Conservation (phyloP, 1,140 invertebrate genomes). For the Cataglyphis hispanica region DNA sequence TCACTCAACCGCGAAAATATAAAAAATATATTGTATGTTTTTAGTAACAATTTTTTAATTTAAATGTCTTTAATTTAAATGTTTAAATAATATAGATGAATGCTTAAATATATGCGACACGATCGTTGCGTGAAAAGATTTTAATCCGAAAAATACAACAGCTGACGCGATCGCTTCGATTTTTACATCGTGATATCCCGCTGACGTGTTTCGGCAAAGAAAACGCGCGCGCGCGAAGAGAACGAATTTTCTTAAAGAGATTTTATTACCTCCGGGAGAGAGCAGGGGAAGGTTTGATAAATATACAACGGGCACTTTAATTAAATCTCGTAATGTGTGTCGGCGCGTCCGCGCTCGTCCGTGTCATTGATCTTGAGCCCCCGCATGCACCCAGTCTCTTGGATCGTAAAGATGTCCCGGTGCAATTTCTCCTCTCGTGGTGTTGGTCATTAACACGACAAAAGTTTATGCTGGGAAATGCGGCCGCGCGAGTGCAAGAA, state of each 20-base stretch:
- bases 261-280: not conserved
- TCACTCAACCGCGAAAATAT: constrained; percentile 13
- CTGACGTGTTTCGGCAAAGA: not conserved
- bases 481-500: constrained; percentile 10
- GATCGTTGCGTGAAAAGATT: not conserved
- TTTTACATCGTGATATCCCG: not conserved
- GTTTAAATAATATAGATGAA: not conserved
- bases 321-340: constrained; percentile 49
- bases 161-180: not conserved
- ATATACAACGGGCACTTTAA: constrained; percentile 43
- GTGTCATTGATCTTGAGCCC: constrained; percentile 28
- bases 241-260: constrained; percentile 29
- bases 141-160: not conserved
- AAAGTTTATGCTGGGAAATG: constrained; percentile 22
- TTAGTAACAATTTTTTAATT: constrained; percentile 12
- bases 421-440: constrained; percentile 50
- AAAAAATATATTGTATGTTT: not conserved
- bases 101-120: not conserved
- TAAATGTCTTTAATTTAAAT: no score
- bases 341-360: not conserved
- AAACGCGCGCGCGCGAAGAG: not conserved
- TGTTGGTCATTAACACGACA: constrained; percentile 54
- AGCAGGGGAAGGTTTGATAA: constrained; percentile 22
- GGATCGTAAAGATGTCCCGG: constrained; percentile 51
- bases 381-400: not conserved